These are phyloP conservation scores for Cephus pulcher DNA, from an alignment of 2,888 invertebrate species.

Conservation along the genomic window DNA sequence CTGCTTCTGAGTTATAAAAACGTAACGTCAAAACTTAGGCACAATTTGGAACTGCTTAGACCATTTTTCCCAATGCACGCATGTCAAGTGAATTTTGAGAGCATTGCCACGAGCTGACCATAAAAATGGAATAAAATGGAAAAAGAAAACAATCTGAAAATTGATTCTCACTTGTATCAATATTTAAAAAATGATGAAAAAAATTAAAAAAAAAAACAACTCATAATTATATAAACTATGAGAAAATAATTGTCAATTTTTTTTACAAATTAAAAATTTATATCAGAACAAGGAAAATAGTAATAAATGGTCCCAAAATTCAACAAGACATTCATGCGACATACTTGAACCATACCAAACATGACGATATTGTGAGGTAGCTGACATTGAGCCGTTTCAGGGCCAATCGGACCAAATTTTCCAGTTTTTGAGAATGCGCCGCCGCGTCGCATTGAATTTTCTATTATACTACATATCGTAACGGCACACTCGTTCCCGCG, in stretches of 20 bases:
- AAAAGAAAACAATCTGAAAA: background rate
- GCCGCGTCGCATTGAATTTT: background rate
- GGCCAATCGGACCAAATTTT: conserved; percentile 61
- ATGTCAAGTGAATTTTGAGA: conserved; percentile 17
- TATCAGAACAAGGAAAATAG: background rate
- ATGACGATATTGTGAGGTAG: conserved; percentile 61
- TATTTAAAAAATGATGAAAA: background rate
- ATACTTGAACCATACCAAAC: conserved; percentile 46
- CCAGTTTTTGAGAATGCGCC: conserved; percentile 37
- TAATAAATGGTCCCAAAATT: background rate
- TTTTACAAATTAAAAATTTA: background rate
- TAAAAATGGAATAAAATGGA: background rate
- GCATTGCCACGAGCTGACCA: background rate
- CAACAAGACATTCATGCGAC: conserved; percentile 34
- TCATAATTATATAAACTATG: background rate
- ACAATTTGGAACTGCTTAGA: conserved; percentile 66
- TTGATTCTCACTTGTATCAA: background rate
- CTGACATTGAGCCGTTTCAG: conserved; percentile 64
- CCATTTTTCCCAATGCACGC: conserved; percentile 42
- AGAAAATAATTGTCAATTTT: background rate
- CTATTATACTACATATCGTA: background rate
- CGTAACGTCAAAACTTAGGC: conserved; percentile 64
- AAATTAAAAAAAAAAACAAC: background rate
- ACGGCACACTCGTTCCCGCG: background rate
- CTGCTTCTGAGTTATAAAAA: conserved; percentile 51